These are phyloP conservation scores for Archocentrus centrarchus DNA, from an alignment of 2,113 vertebrate species.

Conservation along the genomic window DNA sequence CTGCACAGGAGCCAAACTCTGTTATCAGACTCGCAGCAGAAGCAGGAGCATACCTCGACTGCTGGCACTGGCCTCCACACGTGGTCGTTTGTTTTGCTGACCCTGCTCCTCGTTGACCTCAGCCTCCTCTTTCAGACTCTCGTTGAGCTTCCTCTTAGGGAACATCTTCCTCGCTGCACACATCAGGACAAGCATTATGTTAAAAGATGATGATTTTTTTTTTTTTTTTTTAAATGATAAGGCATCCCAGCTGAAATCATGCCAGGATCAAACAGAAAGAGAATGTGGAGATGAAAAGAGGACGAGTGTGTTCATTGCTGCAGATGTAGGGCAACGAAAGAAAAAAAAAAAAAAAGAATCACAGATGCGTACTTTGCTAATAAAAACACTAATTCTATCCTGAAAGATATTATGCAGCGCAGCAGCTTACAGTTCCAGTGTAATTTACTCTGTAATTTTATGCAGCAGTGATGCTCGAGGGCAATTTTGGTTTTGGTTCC, in stretches of 20 bases:
- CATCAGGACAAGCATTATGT: slow-evolving; percentile 12
- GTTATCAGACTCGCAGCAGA: slow-evolving; percentile 21
- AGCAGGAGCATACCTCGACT: slow-evolving; percentile 40
- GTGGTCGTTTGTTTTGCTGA: slow-evolving; percentile 65
- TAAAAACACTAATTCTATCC: slow-evolving; percentile 65
- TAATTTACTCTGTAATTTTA: slow-evolving; percentile 62
- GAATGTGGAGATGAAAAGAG: slow-evolving; percentile 49
- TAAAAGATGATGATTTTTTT: not conserved
- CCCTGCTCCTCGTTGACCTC: slow-evolving; percentile 56
- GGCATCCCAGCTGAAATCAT: slow-evolving; percentile 36
- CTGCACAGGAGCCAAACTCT: not conserved
- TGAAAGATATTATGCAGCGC: slow-evolving; percentile 60
- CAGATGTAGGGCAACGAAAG: slow-evolving; percentile 46
- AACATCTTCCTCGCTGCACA: slow-evolving; percentile 89
- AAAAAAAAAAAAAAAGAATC: slow-evolving; percentile 12
- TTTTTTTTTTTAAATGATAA: not conserved
- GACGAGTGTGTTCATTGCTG: slow-evolving; percentile 13
- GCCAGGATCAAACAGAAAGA: slow-evolving; percentile 44
- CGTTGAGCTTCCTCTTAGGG: slow-evolving; percentile 84
- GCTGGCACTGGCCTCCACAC: slow-evolving; percentile 39
- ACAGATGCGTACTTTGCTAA: slow-evolving; percentile 58
- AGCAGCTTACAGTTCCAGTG: slow-evolving; percentile 47
- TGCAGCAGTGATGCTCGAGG: slow-evolving; percentile 49
- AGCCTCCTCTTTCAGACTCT: slow-evolving; percentile 53
- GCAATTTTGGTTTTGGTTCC: slow-evolving; percentile 44